Conservation (phyloP, 2,888 invertebrate species). For the Ariolimax columbianus region DNA sequence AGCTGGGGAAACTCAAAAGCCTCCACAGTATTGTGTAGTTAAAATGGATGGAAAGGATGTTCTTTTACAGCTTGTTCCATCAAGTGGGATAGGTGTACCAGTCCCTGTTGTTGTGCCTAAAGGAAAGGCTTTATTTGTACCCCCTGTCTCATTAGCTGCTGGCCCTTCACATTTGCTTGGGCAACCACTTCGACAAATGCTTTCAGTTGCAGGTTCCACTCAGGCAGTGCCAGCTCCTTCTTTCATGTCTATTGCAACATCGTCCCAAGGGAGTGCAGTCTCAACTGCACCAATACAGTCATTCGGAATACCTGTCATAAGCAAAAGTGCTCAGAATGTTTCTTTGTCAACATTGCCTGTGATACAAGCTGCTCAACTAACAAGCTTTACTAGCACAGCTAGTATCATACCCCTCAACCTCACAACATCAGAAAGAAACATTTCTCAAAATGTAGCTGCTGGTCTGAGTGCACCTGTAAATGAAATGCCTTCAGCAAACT, state of each 20-base stretch:
- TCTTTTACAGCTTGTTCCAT: constrained; percentile 46
- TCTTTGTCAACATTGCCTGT: constrained; percentile 20
- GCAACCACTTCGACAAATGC: not conserved
- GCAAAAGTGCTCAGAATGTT: not conserved
- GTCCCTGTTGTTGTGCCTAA: constrained; percentile 30
- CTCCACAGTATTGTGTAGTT: constrained; percentile 44
- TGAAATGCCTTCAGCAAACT: not conserved
- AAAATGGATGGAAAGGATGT: constrained; percentile 51
- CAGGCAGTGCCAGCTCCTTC: not conserved
- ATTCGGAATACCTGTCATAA: constrained; percentile 30
- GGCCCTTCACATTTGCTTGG: not conserved
- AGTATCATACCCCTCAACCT: not conserved
- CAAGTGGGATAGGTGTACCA: not conserved
- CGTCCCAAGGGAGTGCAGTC: not conserved
- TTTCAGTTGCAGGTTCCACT: constrained; percentile 8
- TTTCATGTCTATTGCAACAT: not conserved
- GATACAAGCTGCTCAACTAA: constrained; percentile 17
- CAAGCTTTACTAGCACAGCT: constrained; percentile 30
- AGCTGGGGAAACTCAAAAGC: not conserved
- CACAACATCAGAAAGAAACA: not conserved
- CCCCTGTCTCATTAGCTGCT: not conserved
- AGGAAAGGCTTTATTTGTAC: constrained; percentile 22
- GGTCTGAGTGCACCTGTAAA: constrained; percentile 1
- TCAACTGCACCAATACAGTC: not conserved
- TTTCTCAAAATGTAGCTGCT: not conserved